Evolutionary conservation across 2,797 vertebrate genomes (phyloP).

Genomic region (Cercopithecus diana): DNA sequence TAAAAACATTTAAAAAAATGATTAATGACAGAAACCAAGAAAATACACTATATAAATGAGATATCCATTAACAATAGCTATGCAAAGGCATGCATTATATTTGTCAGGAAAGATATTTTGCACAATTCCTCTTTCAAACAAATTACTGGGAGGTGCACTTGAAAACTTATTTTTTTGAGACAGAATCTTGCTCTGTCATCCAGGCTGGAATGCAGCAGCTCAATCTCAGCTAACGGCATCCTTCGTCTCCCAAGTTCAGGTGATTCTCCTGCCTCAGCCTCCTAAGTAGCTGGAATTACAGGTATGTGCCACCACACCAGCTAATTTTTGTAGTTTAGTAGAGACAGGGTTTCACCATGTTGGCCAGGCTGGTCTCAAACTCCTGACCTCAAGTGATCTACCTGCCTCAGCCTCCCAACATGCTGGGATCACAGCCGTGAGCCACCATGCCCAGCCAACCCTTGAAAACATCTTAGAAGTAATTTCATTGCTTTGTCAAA

Average conservation of each 20-base stretch:
- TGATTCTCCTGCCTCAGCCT: neutral
- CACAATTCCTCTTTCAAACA: neutral
- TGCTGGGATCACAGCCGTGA: neutral
- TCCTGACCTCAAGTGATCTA: neutral
- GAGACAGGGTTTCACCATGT: neutral
- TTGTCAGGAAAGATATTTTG: neutral
- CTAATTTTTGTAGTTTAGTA: neutral
- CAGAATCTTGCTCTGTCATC: too few species aligned
- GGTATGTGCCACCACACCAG: too few species aligned
- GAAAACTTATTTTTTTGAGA: neutral
- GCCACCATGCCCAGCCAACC: neutral
- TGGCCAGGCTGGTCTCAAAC: neutral
- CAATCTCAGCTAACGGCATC: too few species aligned
- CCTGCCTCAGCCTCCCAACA: neutral
- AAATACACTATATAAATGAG: neutral
- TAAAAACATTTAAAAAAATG: constrained; percentile 35
- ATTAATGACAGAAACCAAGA: constrained; percentile 49
- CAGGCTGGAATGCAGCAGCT: too few species aligned
- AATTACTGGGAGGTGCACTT: neutral
- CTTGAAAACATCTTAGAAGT: constrained; percentile 25
- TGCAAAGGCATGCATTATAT: neutral
- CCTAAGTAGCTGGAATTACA: too few species aligned
- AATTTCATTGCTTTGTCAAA: constrained; percentile 30
- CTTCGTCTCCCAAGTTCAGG: neutral
- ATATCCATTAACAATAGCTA: neutral